Percentiles rank a stretch among this genome's conserved stretches.
Evolutionary conservation across 1,140 invertebrate species (phyloP).

Genomic region (Argopecten irradians): DNA sequence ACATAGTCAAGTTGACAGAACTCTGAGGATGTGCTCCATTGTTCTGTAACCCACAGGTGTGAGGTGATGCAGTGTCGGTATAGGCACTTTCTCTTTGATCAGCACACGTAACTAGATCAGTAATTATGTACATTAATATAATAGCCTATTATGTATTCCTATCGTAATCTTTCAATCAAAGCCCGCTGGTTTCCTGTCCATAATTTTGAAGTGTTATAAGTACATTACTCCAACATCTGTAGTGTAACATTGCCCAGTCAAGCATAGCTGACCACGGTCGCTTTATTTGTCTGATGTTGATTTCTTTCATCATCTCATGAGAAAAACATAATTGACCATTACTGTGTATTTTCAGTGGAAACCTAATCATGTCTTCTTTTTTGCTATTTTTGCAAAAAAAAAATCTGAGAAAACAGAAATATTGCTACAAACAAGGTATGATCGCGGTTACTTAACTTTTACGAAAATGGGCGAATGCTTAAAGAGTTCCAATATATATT

Average conservation of each 20-base stretch:
- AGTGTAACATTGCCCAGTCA: background rate
- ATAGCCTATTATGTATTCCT: background rate
- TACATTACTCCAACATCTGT: background rate
- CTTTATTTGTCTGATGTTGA: background rate
- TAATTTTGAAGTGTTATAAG: background rate
- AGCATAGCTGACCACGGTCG: background rate
- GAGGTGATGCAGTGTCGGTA: background rate
- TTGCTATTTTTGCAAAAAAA: too few species aligned
- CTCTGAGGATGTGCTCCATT: background rate
- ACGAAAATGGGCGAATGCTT: too few species aligned
- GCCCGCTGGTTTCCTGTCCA: background rate
- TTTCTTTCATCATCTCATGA: too few species aligned
- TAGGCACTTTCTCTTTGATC: background rate
- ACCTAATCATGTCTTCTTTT: too few species aligned
- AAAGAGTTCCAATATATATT: too few species aligned
- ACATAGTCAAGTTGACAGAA: background rate
- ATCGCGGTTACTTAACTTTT: too few species aligned
- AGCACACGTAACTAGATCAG: background rate
- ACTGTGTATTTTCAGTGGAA: too few species aligned
- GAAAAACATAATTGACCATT: too few species aligned
- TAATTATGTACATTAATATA: constrained; percentile 10
- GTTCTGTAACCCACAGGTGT: background rate
- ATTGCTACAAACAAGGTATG: too few species aligned
- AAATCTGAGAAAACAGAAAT: too few species aligned
- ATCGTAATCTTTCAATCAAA: constrained; percentile 18